A percentile compares a stretch with the other conserved stretches of the same genome.
Evolutionary conservation across 2,113 vertebrate genomes (phyloP).

Genomic region (Forbesichthys agassizii): DNA sequence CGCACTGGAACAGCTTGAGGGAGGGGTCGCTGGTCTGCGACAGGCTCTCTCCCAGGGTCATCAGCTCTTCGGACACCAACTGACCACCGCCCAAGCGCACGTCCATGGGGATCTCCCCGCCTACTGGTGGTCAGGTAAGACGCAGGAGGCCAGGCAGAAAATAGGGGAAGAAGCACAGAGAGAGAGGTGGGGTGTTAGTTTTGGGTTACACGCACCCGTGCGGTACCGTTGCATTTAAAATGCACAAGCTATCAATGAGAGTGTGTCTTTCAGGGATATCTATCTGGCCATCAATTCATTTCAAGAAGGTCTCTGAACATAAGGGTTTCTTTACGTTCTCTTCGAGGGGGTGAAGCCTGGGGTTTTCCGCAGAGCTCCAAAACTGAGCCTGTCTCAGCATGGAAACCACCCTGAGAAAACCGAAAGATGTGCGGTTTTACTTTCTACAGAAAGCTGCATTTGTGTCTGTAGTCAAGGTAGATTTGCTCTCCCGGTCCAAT

Average conservation of each 20-base stretch:
- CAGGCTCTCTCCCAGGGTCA: slow-evolving; percentile 96
- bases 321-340: slow-evolving; percentile 19
- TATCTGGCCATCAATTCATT: slow-evolving; percentile 8
- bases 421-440: slow-evolving; percentile 34
- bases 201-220: background rate
- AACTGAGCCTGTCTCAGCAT: background rate
- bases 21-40: slow-evolving; percentile 95
- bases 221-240: no score
- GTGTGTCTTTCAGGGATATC: slow-evolving; percentile 9
- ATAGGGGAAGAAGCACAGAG: background rate
- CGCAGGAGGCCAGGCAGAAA: slow-evolving; percentile 12
- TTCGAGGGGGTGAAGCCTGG: slow-evolving; percentile 2
- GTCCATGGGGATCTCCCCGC: slow-evolving; percentile 95
- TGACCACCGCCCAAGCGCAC: slow-evolving; percentile 92
- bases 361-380: slow-evolving; percentile 10
- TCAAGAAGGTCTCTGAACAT: slow-evolving; percentile 26
- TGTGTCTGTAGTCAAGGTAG: slow-evolving; percentile 33
- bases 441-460: slow-evolving; percentile 42
- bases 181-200: background rate
- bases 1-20: slow-evolving; percentile 98
- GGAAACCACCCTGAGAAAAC: slow-evolving; percentile 29
- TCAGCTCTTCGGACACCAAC: slow-evolving; percentile 97
- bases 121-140: slow-evolving; percentile 75
- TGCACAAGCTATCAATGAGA: no score
- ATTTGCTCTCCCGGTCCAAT: slow-evolving; percentile 42